These are phyloP conservation scores for Bufo gargarizans DNA, from an alignment of 2,113 vertebrate species.

Conservation along the genomic window DNA sequence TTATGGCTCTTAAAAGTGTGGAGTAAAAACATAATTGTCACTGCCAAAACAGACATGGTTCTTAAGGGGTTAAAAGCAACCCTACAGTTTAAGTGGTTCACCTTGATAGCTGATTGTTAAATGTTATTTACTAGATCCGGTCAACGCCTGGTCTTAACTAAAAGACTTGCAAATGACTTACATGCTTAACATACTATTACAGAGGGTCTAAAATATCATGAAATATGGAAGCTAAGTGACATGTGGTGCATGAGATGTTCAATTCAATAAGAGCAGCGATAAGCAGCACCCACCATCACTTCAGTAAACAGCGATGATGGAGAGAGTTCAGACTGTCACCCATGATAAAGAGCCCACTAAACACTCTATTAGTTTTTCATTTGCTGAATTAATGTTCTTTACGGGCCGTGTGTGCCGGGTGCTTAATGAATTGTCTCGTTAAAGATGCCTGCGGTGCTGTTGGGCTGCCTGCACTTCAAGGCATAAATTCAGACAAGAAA, in stretches of 20 bases:
- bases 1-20: no score
- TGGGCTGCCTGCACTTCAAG: slow-evolving; percentile 62
- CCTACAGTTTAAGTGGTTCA: not conserved
- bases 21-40: no score
- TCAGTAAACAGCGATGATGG: slow-evolving; percentile 70
- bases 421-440: slow-evolving; percentile 80
- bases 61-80: not conserved
- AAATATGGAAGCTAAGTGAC: slow-evolving; percentile 7
- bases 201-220: not conserved
- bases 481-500: slow-evolving; percentile 70
- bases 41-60: no score
- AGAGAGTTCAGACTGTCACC: slow-evolving; percentile 64
- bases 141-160: not conserved
- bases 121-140: not conserved
- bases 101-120: not conserved
- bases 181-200: not conserved
- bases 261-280: slow-evolving; percentile 61
- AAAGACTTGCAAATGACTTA: not conserved
- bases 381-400: slow-evolving; percentile 76
- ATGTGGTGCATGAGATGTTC: not conserved
- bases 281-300: slow-evolving; percentile 60
- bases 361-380: slow-evolving; percentile 78
- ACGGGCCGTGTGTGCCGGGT: slow-evolving; percentile 63
- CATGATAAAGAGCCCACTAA: slow-evolving; percentile 73
- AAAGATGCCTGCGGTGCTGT: slow-evolving; percentile 67